Percentiles rank a stretch among this genome's conserved stretches.
Evolutionary conservation across 2,888 invertebrate genomes (phyloP).

Genomic region (Hofmannophila pseudospretella): DNA sequence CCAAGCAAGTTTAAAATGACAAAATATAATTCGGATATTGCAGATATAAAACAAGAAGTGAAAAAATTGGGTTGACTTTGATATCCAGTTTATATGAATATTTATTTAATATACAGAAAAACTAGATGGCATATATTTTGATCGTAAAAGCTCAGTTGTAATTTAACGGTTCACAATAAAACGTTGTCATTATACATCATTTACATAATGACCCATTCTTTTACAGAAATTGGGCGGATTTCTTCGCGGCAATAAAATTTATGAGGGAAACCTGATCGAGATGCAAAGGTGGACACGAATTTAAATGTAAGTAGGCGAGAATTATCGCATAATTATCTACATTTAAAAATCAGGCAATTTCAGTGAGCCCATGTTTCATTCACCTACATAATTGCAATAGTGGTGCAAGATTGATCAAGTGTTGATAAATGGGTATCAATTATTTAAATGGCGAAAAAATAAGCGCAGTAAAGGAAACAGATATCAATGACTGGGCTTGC

Average conservation of each 20-base stretch:
- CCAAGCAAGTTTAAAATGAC: neutral
- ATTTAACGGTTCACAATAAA: conserved; percentile 23
- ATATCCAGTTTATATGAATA: conserved; percentile 1
- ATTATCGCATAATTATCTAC: conserved; percentile 28
- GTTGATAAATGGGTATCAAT: no score
- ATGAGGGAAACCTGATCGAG: conserved; percentile 25
- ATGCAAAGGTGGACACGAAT: conserved; percentile 30
- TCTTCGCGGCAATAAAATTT: conserved; percentile 28
- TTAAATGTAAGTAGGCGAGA: conserved; percentile 43
- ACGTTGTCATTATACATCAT: conserved; percentile 41
- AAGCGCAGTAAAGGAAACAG: neutral
- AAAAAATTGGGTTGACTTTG: neutral
- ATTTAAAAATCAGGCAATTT: conserved; percentile 2
- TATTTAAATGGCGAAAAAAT: no score
- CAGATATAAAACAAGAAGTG: conserved; percentile 1
- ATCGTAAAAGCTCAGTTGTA: conserved; percentile 17
- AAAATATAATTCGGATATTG: neutral
- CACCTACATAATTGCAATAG: neutral
- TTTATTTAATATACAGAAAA: conserved; percentile 4
- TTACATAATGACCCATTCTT: conserved; percentile 50
- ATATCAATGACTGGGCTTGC: neutral
- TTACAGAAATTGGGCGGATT: conserved; percentile 33
- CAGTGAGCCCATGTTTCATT: neutral
- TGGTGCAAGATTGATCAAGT: no score
- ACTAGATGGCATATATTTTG: conserved; percentile 18